Base-by-base conservation (phyloP, 2,888 invertebrate species). In the Saturnia pavonia region DNA sequence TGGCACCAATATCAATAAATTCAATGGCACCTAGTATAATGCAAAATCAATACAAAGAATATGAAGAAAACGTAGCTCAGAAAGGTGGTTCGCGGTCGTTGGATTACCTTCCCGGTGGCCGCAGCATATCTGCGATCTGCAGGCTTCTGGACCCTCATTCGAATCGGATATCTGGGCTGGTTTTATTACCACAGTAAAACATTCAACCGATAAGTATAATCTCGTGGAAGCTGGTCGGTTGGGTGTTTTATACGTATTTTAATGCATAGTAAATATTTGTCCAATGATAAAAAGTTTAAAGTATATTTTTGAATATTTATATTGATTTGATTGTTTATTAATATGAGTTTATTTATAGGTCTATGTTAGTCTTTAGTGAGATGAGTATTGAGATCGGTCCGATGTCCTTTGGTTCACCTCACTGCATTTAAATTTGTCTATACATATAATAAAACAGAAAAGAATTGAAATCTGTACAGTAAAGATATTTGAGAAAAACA, bases 121-220 rank as follows among this genome's bases (percentile, higher is more conserved):
- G 60, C 51, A 25, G 45, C 68, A 19, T 71, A 71, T 71, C 70
- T 60, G 51, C 57, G 57, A 70, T 70, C 71, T 68, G 68, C 54
- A 68, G 68, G 54, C 54, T 48, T 40, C 60, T 68, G 68, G 67
- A 68, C 68, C 68, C 71, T 65, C 68, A 63, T 65, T 71, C 68
- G 51, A 57, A 48, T 68, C 27, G 65, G 68, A 65, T 68, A 60
- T 71, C 68, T 68, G 40, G 70, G 65, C 51, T 65, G 51, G 65
- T 71, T 71, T 71, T 71, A 71, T 71, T 71, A 48, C 71, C 63
- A 65, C 68, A 27, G 71, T 71, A 68, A 71, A 71, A 71, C 70
- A 68, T 68, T 63, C 43, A 40, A 65, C 68, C 25, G 60, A 68
- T 71, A 63, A 63, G 27, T 63, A 40, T 65, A 65, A 65, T 65